Evolutionary conservation across 2,888 invertebrate genomes (phyloP), one percentile per base, ranked within the genome.

Genomic region (Sphecodes monilicornis): DNA sequence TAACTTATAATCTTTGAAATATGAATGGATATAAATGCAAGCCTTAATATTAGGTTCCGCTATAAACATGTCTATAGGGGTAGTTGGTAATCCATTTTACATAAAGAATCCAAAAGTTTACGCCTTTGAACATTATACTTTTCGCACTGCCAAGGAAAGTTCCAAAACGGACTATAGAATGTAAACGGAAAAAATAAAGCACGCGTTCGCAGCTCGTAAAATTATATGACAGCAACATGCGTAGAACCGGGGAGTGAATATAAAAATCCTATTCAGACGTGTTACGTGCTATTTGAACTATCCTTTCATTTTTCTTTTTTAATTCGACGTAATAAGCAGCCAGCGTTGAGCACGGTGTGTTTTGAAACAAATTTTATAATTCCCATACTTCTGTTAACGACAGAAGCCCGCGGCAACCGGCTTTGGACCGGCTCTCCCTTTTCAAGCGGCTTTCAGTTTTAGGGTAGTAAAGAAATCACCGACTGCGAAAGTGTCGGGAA

Each of bases 301-400:
- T 64, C 64, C 18, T 60, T 60, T 18, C 32, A 29, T 64, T 32
- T 32, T 64, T 64, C 18, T 32, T 64, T 32, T 29, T 64, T 64
- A 64, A 64, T 64, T 64, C 64, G 29, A 32, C 18, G 64, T 64
- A 64, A 64, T 22, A 64, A 32, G 64, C 64, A 18, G 64, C 18
- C 32, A 18, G 1, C 22, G 50, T 32, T 64, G 32, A 64, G 64
- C 29, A 32, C 32, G 18, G 64, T 32, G 29, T 64, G 50, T 50
- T 64, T 64, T 32, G 64, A 64, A 64, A 64, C 64, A 64, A 64
- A 64, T 64, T 64, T 64, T 64, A 64, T 64, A 64, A 64, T 64
- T 64, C 64, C 32, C 32, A 32, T 64, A 32, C 64, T 32, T 64
- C 32, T 32, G 64, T 64, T 64, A 64, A 64, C 18, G 64, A 64